Evolutionary conservation across 1,140 invertebrate species (phyloP).

Genomic region (Lordiphosa clarofinis): DNA sequence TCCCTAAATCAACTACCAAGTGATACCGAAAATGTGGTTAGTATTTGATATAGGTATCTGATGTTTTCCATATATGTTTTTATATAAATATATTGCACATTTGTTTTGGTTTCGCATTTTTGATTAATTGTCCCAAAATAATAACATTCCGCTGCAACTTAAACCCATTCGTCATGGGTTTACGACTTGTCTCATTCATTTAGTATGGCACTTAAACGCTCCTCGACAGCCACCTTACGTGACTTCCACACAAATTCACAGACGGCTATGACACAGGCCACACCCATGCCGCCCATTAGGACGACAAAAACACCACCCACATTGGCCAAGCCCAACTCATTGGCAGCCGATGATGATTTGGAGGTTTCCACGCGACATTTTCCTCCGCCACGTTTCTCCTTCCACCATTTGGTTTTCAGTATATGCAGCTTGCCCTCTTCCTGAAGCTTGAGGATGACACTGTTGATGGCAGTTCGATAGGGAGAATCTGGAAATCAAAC

Average conservation of each 20-base stretch:
- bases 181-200: constrained; percentile 78
- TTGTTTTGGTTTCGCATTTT: constrained; percentile 14
- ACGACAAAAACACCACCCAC: constrained; percentile 98
- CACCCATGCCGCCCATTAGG: constrained; percentile 93
- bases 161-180: constrained; percentile 75
- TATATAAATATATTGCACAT: constrained; percentile 19
- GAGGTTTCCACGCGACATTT: constrained; percentile 90
- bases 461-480: constrained; percentile 91
- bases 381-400: constrained; percentile 91
- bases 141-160: constrained; percentile 7
- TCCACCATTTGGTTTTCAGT: constrained; percentile 97
- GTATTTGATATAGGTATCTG: constrained; percentile 34
- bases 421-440: constrained; percentile 95
- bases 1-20: neutral
- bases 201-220: constrained; percentile 85
- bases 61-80: neutral
- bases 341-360: constrained; percentile 91
- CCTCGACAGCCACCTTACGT: constrained; percentile 92
- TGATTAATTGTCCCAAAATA: constrained; percentile 24
- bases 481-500: constrained; percentile 85
- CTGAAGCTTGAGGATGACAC: constrained; percentile 93
- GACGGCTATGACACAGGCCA: constrained; percentile 92
- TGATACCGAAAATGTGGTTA: constrained; percentile 21
- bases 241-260: constrained; percentile 97
- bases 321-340: constrained; percentile 93